Evolutionary conservation across 2,888 invertebrate genomes (phyloP).

Genomic region (Megamerina dolium): DNA sequence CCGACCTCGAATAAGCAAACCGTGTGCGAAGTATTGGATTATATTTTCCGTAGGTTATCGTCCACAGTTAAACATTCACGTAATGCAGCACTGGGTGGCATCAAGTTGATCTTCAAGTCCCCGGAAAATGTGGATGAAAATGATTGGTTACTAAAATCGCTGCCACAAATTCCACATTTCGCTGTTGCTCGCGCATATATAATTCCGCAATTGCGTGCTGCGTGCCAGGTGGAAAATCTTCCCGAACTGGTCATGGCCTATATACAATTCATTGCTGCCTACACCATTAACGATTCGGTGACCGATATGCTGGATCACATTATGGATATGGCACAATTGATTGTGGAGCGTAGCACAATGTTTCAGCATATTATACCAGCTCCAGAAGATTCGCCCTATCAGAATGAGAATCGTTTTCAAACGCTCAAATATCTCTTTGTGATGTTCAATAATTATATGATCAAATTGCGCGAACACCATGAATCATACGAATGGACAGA

Average conservation of each 20-base stretch:
- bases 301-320: slow-evolving; percentile 63
- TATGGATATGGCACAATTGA: slow-evolving; percentile 80
- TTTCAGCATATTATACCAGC: slow-evolving; percentile 69
- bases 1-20: slow-evolving; percentile 54
- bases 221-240: slow-evolving; percentile 86
- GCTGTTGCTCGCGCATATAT: slow-evolving; percentile 62
- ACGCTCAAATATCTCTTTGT: slow-evolving; percentile 66
- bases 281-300: slow-evolving; percentile 62
- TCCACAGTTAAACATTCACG: slow-evolving; percentile 75
- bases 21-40: slow-evolving; percentile 75
- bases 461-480: slow-evolving; percentile 54
- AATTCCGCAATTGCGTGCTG: slow-evolving; percentile 69
- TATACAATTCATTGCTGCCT: slow-evolving; percentile 74
- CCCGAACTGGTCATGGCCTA: slow-evolving; percentile 70
- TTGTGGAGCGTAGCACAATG: slow-evolving; percentile 85
- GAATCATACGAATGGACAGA: slow-evolving; percentile 47
- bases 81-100: slow-evolving; percentile 63
- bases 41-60: slow-evolving; percentile 78
- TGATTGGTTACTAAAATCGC: slow-evolving; percentile 57
- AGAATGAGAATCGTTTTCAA: slow-evolving; percentile 49
- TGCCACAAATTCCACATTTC: slow-evolving; percentile 77
- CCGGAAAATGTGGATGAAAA: slow-evolving; percentile 46
- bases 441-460: slow-evolving; percentile 70
- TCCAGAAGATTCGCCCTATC: slow-evolving; percentile 23
- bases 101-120: slow-evolving; percentile 61